Conservation (phyloP, 2,797 vertebrate genomes). For the Podargus strigoides region DNA sequence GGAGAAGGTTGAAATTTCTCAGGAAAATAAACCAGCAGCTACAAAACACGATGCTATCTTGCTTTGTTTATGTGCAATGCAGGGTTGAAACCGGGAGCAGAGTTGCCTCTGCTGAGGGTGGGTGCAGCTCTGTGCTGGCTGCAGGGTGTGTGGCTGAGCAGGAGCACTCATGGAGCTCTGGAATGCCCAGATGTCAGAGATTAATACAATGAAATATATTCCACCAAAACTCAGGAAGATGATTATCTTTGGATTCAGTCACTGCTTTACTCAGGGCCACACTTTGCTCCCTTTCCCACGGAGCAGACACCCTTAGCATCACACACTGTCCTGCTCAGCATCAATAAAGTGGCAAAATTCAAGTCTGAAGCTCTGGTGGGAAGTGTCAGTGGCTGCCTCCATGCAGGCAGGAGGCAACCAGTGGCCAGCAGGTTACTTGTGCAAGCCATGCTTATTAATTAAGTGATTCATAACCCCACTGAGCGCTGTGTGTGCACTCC, state of each 20-base stretch:
- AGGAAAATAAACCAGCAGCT: not conserved
- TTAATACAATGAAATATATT: rapidly evolving
- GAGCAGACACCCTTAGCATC: rapidly evolving
- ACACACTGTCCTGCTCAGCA: not conserved
- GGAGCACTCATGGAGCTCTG: rapidly evolving
- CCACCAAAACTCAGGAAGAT: rapidly evolving
- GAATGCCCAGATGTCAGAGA: rapidly evolving
- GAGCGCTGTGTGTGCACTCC: rapidly evolving
- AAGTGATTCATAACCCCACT: rapidly evolving
- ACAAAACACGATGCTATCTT: not conserved
- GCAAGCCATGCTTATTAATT: not conserved
- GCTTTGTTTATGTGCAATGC: rapidly evolving
- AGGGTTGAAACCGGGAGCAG: not conserved
- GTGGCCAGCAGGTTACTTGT: rapidly evolving
- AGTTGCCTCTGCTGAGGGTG: rapidly evolving
- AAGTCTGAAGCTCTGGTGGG: not conserved
- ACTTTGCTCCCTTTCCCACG: rapidly evolving
- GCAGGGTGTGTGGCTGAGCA: not conserved
- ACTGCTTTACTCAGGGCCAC: rapidly evolving
- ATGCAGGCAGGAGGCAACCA: rapidly evolving
- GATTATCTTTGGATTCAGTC: rapidly evolving
- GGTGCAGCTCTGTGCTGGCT: rapidly evolving
- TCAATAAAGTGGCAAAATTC: rapidly evolving
- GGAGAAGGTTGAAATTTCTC: not conserved
- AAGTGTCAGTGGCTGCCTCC: not conserved